A percentile compares a stretch with the other conserved stretches of the same genome.
Evolutionary conservation across 2,113 vertebrate species (phyloP).

Genomic region (Phylloscopus trochiloides): DNA sequence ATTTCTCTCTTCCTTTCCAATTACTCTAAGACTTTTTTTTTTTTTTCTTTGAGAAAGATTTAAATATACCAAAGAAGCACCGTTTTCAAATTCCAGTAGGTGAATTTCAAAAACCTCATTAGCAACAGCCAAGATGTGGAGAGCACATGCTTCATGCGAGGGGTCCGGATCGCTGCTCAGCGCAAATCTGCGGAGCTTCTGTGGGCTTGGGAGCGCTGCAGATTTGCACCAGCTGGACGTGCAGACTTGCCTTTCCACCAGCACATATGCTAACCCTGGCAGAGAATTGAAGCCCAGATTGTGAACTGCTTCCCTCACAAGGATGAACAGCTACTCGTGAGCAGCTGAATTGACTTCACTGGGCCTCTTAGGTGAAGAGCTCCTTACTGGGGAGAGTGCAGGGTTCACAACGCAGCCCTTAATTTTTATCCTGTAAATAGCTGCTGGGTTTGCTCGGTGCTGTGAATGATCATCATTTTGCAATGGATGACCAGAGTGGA

Average conservation of each 20-base stretch:
- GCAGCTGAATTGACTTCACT: background rate
- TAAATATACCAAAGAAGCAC: background rate
- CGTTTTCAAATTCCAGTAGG: background rate
- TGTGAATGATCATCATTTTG: conserved; percentile 27
- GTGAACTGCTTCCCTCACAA: background rate
- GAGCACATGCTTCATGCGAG: background rate
- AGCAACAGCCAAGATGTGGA: background rate
- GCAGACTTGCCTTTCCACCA: background rate
- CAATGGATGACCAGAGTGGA: conserved; percentile 5
- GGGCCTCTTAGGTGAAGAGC: background rate
- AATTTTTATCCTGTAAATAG: conserved; percentile 15
- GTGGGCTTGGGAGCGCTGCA: background rate
- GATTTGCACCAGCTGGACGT: background rate
- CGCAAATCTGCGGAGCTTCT: background rate
- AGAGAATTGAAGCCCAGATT: conserved; percentile 17
- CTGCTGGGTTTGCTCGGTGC: conserved; percentile 8
- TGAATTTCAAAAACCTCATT: background rate
- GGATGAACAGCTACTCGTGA: background rate
- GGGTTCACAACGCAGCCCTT: background rate
- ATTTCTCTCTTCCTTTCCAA: background rate
- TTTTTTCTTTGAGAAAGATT: background rate
- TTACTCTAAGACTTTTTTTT: background rate
- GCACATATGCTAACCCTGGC: conserved; percentile 40
- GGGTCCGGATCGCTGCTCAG: background rate
- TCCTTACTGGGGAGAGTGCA: background rate